Conservation (phyloP, 1,140 invertebrate genomes). For the Dendrolimus kikuchii region DNA sequence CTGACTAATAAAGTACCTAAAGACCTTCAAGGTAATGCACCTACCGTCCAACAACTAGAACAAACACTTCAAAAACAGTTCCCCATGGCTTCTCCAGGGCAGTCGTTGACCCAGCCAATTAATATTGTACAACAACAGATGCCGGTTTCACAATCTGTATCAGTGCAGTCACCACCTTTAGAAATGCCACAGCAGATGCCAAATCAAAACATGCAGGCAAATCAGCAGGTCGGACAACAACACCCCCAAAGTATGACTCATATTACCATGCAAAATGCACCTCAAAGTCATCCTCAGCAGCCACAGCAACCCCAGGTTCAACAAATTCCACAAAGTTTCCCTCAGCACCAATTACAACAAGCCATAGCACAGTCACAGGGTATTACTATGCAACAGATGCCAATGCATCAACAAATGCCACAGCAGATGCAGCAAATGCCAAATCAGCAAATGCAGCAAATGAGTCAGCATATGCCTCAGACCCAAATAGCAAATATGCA, state of each 20-base stretch:
- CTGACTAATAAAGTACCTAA: constrained; percentile 57
- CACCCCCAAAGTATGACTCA: constrained; percentile 71
- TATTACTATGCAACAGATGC: constrained; percentile 67
- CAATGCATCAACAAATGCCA: constrained; percentile 67
- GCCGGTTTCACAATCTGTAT: constrained; percentile 60
- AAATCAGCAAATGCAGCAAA: constrained; percentile 70
- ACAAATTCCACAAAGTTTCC: constrained; percentile 71
- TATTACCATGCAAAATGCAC: constrained; percentile 58
- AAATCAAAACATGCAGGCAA: constrained; percentile 54
- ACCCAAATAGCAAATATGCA: constrained; percentile 64
- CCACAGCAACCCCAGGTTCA: constrained; percentile 61
- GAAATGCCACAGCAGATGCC: constrained; percentile 67
- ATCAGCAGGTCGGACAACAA: constrained; percentile 56
- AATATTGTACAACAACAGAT: constrained; percentile 66
- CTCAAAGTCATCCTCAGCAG: constrained; percentile 48
- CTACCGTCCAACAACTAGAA: constrained; percentile 58
- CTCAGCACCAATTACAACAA: constrained; percentile 72
- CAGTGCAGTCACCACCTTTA: constrained; percentile 68
- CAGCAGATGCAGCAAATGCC: constrained; percentile 69
- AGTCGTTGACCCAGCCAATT: constrained; percentile 66
- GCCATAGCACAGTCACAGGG: constrained; percentile 68
- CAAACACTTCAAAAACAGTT: constrained; percentile 65
- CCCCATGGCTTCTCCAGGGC: constrained; percentile 67
- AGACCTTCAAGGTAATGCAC: constrained; percentile 58
- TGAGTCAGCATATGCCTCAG: constrained; percentile 63